Evolutionary conservation across 2,113 vertebrate species (phyloP).

Genomic region (Mus pahari): DNA sequence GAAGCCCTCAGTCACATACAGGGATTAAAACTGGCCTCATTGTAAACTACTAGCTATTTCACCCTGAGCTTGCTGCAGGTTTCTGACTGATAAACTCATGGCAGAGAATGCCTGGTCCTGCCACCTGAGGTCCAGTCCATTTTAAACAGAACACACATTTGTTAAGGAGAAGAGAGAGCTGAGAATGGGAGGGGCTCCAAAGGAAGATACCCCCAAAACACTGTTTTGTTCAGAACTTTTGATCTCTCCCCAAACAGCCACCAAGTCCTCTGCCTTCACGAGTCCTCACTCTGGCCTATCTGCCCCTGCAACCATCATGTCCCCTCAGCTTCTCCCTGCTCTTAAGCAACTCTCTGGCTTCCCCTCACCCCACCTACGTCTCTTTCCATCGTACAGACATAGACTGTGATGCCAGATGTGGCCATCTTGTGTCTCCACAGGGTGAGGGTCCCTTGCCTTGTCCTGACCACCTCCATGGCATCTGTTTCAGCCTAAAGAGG

Average conservation of each 20-base stretch:
- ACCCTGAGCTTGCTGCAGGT: not conserved
- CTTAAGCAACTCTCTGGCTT: not conserved
- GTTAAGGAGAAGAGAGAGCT: not conserved
- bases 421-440: not conserved
- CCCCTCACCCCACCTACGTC: not conserved
- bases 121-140: not conserved
- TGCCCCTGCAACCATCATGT: not conserved
- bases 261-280: not conserved
- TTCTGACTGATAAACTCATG: not conserved
- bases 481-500: not conserved
- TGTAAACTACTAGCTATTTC: not conserved
- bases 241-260: not conserved
- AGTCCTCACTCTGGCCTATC: not conserved
- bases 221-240: not conserved
- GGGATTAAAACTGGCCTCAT: not conserved
- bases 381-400: not conserved
- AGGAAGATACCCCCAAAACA: not conserved
- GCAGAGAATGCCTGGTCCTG: not conserved
- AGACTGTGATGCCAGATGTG: not conserved
- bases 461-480: not conserved
- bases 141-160: not conserved
- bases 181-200: not conserved
- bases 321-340: not conserved
- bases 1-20: not conserved
- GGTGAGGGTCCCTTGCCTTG: not conserved